These are phyloP conservation scores for Chymomyza procnemis DNA, from an alignment of 2,888 invertebrate genomes.

Conservation along the genomic window DNA sequence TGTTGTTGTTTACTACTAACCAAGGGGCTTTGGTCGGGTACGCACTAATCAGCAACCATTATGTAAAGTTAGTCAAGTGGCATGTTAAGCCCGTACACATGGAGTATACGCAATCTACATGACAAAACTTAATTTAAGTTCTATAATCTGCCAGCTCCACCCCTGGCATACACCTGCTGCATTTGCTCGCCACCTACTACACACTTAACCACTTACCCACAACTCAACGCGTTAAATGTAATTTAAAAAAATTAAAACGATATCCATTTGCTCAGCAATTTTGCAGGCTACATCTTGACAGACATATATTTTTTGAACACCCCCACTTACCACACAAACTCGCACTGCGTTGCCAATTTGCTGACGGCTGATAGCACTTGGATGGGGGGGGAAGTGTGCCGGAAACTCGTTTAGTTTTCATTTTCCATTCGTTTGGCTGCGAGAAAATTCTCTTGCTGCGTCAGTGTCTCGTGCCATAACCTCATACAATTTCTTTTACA, in stretches of 20 bases:
- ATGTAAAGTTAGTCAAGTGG: constrained; percentile 63
- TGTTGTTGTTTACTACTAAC: neutral
- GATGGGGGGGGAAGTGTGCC: constrained; percentile 5
- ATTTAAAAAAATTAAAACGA: constrained; percentile 64
- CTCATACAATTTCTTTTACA: constrained; percentile 69
- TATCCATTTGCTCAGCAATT: constrained; percentile 68
- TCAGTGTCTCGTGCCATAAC: constrained; percentile 36
- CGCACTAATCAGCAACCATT: constrained; percentile 61
- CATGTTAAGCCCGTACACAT: constrained; percentile 22
- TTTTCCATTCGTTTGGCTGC: constrained; percentile 62
- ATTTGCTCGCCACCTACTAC: neutral
- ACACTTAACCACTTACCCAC: constrained; percentile 7
- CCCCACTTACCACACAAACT: constrained; percentile 31
- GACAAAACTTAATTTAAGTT: constrained; percentile 23
- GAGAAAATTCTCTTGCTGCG: constrained; percentile 60
- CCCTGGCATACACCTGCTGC: no score
- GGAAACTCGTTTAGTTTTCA: constrained; percentile 70
- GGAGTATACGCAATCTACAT: constrained; percentile 48
- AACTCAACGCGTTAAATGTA: constrained; percentile 28
- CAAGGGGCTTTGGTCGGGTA: neutral
- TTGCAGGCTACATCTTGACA: constrained; percentile 33
- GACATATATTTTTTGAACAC: constrained; percentile 16
- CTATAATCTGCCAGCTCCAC: constrained; percentile 33
- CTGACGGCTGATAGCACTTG: constrained; percentile 44
- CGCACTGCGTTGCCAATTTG: constrained; percentile 67